Base-by-base conservation (phyloP, 2,888 invertebrate genomes). In the Chalcis sispes region DNA sequence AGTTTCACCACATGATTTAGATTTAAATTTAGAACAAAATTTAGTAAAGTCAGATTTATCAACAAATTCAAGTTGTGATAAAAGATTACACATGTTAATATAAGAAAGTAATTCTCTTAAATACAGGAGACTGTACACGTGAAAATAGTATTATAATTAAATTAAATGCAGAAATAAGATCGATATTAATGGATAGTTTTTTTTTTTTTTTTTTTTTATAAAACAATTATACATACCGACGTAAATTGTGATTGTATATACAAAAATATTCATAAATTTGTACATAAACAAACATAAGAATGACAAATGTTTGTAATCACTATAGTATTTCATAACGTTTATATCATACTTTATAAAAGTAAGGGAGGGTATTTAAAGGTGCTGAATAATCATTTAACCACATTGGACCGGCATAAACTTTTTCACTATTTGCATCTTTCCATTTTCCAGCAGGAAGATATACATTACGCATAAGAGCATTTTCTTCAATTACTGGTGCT, bases 391-490 rank as follows among this genome's bases (percentile, higher is more conserved):
- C 87, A 70, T 88, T 88, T 4, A 95, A 77, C 92, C 93, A 93
- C 0, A 81, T 83, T 0, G 93, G 93, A 0, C 95, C 95, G 5
- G 82, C 82, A 80, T 91, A 89, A 0, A 85, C 82, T 0, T 78
- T 83, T 0, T 89, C 86, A 0, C 81, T 80, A 27, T 81, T 82
- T 61, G 91, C 92, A 83, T 94, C 94, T 50, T 89, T 88, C 96
- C 96, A 96, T 0, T 84, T 89, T 1, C 96, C 97, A 4, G 82
- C 87, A 0, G 96, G 96, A 1, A 96, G 90, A 89, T 95, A 96
- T 65, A 97, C 91, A 85, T 94, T 91, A 5, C 96, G 91, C 0
- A 89, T 85, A 0, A 84, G 88, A 0, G 92, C 92, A 0, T 92
- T 92, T 87, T 93, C 90, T 46, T 89, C 89, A 13, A 96, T 82